phyloP scores from a whole-genome alignment of 2,113 vertebrate genomes.

The Oxyruncus cristatus region DNA sequence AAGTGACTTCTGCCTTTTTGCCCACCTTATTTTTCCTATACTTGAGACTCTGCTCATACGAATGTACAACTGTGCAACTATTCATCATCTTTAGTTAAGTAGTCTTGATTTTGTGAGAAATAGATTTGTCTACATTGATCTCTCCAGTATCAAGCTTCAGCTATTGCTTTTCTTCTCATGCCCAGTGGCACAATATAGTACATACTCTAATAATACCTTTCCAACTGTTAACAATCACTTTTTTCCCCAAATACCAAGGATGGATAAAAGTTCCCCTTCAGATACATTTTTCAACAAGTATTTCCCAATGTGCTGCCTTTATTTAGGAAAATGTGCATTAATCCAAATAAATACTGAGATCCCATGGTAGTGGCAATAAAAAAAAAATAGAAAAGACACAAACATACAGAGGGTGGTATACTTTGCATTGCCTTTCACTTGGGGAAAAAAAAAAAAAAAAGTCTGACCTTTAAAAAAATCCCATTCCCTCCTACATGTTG shows the following conservation, averaged over 20 bases:
- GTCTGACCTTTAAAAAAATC: background rate
- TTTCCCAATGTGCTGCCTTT: background rate
- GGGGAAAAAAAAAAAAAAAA: too few relatives aligned
- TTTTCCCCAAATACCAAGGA: background rate
- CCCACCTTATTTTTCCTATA: background rate
- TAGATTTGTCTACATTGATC: background rate
- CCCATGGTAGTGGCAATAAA: background rate
- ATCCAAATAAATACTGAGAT: background rate
- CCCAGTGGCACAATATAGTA: background rate
- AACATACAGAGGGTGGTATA: accelerated
- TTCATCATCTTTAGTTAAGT: background rate
- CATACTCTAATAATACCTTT: background rate
- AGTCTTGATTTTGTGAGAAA: background rate
- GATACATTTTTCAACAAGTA: background rate
- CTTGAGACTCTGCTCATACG: background rate
- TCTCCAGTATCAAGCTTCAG: background rate
- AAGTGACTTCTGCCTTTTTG: background rate
- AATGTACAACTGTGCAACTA: background rate
- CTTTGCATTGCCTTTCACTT: background rate
- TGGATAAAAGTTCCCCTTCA: background rate
- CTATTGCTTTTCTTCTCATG: background rate
- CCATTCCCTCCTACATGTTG: background rate
- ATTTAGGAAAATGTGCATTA: background rate
- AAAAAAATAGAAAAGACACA: background rate
- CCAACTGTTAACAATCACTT: background rate